Conservation (phyloP, 2,113 vertebrate species). For the Paraplagusia blochii region DNA sequence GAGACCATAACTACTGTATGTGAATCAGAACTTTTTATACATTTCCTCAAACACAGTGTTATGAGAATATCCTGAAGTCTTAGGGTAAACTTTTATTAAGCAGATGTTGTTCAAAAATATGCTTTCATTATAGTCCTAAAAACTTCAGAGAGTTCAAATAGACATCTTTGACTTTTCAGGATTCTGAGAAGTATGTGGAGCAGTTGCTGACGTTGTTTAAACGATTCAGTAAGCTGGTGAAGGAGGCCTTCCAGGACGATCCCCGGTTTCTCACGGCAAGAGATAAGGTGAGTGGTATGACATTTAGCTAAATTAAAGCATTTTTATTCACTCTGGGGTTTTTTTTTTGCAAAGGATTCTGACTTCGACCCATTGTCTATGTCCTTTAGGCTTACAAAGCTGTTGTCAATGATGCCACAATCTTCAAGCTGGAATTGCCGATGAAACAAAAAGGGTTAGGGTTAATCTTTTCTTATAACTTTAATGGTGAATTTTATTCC, state of each 20-base stretch:
- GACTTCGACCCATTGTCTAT: too few relatives aligned
- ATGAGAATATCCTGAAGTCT: background rate
- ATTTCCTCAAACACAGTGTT: background rate
- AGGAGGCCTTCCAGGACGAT: conserved; percentile 97
- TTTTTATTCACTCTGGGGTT: background rate
- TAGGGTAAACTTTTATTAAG: background rate
- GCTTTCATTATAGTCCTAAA: background rate
- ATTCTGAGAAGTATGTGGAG: conserved; percentile 97
- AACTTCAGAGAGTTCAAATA: background rate
- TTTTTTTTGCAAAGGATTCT: background rate
- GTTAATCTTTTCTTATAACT: background rate
- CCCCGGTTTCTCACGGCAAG: conserved; percentile 96
- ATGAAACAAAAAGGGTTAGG: conserved; percentile 97
- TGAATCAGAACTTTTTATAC: background rate
- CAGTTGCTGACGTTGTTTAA: conserved; percentile 94
- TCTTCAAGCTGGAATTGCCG: conserved; percentile 98
- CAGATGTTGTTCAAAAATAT: background rate
- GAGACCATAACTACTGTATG: conserved; percentile 94
- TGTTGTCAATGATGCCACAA: conserved; percentile 96
- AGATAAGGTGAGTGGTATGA: conserved; percentile 80
- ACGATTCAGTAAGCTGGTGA: conserved; percentile 96
- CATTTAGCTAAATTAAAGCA: background rate
- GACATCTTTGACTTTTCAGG: conserved; percentile 67
- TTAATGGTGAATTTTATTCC: background rate
- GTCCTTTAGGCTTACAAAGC: conserved; percentile 88